Evolutionary conservation across 2,113 vertebrate genomes (phyloP), one percentile per base, ranked within the genome.

Genomic region (Chiloscyllium plagiosum): DNA sequence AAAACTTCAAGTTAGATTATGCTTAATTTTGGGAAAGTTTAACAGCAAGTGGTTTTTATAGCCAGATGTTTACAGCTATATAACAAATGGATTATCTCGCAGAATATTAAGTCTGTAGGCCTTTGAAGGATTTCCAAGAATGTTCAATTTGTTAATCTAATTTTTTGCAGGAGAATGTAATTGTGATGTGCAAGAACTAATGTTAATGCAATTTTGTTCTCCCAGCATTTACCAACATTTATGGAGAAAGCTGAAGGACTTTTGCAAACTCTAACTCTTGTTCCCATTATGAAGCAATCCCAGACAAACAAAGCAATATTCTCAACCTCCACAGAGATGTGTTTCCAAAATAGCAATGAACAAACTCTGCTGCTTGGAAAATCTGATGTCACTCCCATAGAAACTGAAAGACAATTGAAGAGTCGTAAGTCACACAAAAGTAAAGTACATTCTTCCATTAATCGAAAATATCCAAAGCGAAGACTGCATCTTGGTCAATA

Each of bases 171-270:
- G 56, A 13, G 29, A 19, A 89, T 50, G 15, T 68, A 68, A 93
- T 37, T 93, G 4, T 37, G n/a, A 66, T 66, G n/a, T 26, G 37
- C 96, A 96, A 89, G 89, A 37, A 42, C 95, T 68, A 56, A 61
- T 4, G 76, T 20, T 95, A 6, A 69, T 89, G 96, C 6, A 26
- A 96, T 96, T 97, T 72, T 96, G 6, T 96, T 96, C 97, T 61
- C 96, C 13, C 96, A 99, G 99, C 97, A 98, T 4, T 97, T 99
- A 94, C 97, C 97, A 93, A 96, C 94, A 0, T 97, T 99, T 76
- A 97, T 98, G 97, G 98, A 98, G 97, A 98, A 97, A 96, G 98
- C 98, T 1, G 97, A 98, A 90, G 98, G 98, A 50, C 98, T 99
- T 96, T 97, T 98, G 17, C 97, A 98, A 96, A 97, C 97, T 0